These are phyloP conservation scores for Donacobius atricapilla DNA, from an alignment of 2,113 vertebrate species.

Conservation along the genomic window DNA sequence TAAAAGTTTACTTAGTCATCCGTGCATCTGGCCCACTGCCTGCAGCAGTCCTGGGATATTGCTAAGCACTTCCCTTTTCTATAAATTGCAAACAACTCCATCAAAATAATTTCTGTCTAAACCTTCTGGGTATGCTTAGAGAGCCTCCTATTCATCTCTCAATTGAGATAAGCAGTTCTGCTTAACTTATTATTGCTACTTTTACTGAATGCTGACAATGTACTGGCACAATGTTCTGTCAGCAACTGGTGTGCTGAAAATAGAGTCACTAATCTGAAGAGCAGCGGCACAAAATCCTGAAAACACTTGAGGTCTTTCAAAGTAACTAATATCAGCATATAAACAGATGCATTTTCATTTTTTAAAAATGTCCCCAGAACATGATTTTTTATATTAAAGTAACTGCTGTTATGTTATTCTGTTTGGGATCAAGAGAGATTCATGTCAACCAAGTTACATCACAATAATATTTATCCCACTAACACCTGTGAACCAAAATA, in stretches of 20 bases:
- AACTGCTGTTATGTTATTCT: background rate
- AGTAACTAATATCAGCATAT: background rate
- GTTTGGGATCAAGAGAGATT: background rate
- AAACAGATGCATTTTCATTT: background rate
- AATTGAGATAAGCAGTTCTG: background rate
- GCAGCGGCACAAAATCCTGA: background rate
- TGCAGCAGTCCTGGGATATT: background rate
- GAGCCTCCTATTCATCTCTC: background rate
- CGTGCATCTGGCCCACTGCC: background rate
- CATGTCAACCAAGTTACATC: background rate
- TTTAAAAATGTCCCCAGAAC: background rate
- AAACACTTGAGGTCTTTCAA: background rate
- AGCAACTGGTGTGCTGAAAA: constrained; percentile 58
- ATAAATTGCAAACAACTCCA: background rate
- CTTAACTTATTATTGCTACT: background rate
- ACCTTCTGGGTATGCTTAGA: background rate
- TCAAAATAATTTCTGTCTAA: background rate
- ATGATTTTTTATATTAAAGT: background rate
- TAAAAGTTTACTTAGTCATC: background rate
- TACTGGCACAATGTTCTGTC: constrained; percentile 16
- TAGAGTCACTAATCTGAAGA: constrained; percentile 55
- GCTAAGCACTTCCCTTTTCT: background rate
- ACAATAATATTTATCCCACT: background rate
- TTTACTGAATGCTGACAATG: constrained; percentile 59
- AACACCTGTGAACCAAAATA: background rate